Conservation (phyloP, 2,113 vertebrate genomes). For the Anolis carolinensis region DNA sequence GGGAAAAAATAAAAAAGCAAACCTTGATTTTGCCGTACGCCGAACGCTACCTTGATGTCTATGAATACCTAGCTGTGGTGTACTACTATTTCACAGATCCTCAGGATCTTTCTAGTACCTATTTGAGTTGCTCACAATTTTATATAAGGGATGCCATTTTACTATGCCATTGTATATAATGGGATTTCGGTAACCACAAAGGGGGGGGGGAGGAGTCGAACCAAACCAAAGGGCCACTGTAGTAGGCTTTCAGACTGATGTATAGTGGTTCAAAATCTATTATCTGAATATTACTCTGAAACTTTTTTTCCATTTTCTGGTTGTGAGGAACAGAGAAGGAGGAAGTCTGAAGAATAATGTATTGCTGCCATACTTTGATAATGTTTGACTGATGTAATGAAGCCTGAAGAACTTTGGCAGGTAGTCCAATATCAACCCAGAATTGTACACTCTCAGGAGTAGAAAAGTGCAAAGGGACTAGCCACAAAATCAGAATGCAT, state of each 20-base stretch:
- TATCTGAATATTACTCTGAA: neutral
- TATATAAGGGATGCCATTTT: no score
- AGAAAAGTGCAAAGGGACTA: slow-evolving; percentile 1
- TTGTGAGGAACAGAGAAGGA: neutral
- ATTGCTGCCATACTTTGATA: neutral
- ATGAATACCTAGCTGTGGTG: no score
- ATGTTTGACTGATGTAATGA: slow-evolving; percentile 9
- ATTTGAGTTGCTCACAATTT: no score
- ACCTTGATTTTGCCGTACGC: no score
- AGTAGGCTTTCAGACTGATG: neutral
- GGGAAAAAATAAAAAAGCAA: no score
- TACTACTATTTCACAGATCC: no score
- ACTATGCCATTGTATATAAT: no score
- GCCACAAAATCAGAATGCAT: neutral
- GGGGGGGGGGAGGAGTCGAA: no score
- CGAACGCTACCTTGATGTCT: no score
- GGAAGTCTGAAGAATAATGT: neutral
- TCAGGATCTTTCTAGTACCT: no score
- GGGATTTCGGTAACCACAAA: no score
- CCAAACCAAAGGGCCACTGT: no score
- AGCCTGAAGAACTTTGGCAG: neutral
- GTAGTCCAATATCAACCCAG: neutral
- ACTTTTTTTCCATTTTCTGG: neutral
- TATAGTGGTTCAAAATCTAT: neutral
- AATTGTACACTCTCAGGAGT: neutral